Conservation (phyloP, 2,797 vertebrate species). For the Phrynocephalus vlangalii region DNA sequence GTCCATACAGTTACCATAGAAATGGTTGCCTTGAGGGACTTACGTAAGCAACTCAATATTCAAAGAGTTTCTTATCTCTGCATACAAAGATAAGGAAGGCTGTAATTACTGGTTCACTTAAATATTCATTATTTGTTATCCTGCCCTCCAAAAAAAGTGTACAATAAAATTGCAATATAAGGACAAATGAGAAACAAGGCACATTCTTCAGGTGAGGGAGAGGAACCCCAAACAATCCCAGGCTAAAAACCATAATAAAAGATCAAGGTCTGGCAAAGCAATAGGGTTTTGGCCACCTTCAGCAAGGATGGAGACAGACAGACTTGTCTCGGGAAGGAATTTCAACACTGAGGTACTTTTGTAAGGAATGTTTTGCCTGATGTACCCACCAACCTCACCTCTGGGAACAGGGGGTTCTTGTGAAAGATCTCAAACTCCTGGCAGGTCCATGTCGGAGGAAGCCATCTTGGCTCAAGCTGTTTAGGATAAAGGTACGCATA, state of each 20-base stretch:
- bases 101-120: neutral
- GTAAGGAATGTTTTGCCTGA: neutral
- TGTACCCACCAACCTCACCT: neutral
- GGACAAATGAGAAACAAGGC: neutral
- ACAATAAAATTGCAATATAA: neutral
- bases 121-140: neutral
- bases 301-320: neutral
- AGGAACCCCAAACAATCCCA: too few relatives aligned
- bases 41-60: neutral
- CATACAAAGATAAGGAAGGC: neutral
- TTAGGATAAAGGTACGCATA: neutral
- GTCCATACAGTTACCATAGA: conserved; percentile 2
- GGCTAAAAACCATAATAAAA: neutral
- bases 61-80: neutral
- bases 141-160: neutral
- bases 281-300: neutral
- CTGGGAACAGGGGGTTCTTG: neutral
- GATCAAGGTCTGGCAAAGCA: neutral
- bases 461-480: neutral
- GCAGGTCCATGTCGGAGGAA: neutral
- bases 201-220: neutral
- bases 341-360: neutral
- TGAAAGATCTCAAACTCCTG: neutral
- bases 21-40: neutral
- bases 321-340: neutral